Percentiles rank a stretch among this genome's conserved stretches.
phyloP scores from a whole-genome alignment of 2,113 vertebrate genomes.

The Peromyscus californicus region DNA sequence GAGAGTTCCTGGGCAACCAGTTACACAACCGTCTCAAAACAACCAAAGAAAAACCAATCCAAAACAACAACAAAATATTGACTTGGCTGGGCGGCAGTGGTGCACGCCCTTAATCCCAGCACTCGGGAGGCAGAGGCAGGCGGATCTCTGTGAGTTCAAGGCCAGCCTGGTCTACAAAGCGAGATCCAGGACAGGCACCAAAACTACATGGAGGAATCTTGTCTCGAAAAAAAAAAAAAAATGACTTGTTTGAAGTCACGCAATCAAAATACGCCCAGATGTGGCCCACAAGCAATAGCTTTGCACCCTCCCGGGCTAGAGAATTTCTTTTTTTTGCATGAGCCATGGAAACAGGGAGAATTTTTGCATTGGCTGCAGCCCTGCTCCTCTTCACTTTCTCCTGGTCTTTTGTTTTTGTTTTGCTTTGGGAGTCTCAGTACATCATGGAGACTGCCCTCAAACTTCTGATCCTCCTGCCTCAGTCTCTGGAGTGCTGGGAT shows the following conservation, averaged over 20 bases:
- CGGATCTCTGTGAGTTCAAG: no score
- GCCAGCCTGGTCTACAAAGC: no score
- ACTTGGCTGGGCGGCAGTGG: not conserved
- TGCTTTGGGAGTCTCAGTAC: not conserved
- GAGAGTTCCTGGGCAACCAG: no score
- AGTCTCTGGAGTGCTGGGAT: not conserved
- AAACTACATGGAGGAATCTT: no score
- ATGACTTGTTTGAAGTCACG: constrained; percentile 6
- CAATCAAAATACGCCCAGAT: constrained; percentile 13
- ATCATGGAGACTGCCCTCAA: not conserved
- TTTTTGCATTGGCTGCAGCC: not conserved
- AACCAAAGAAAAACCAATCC: not conserved
- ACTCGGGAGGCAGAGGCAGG: no score
- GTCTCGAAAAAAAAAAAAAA: no score
- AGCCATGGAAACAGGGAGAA: not conserved
- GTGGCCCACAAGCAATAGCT: not conserved
- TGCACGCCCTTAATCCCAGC: no score
- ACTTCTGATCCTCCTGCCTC: not conserved
- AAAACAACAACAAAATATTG: not conserved
- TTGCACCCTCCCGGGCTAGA: not conserved
- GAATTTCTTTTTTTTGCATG: constrained; percentile 51
- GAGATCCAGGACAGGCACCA: no score
- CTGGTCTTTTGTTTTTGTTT: not conserved
- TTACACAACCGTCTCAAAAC: not conserved
- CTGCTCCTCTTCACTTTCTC: not conserved